Conservation (phyloP, 2,888 invertebrate species). For the Ochlodes sylvanus region DNA sequence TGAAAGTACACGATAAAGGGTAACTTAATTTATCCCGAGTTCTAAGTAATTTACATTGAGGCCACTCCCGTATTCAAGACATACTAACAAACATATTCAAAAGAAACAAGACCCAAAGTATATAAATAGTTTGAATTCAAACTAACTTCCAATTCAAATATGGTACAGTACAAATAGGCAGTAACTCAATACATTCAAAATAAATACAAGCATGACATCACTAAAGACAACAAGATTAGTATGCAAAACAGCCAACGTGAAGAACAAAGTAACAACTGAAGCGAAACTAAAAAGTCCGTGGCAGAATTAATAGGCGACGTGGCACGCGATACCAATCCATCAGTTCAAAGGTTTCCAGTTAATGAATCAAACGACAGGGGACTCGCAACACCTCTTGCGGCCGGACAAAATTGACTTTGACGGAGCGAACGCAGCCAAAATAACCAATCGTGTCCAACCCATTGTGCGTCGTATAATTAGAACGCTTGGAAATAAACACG, state of each 20-base stretch:
- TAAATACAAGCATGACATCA: conserved; percentile 31
- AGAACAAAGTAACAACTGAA: conserved; percentile 47
- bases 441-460: conserved; percentile 82
- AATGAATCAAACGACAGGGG: conserved; percentile 82
- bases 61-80: conserved; percentile 19
- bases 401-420: conserved; percentile 80
- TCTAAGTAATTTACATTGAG: conserved; percentile 24
- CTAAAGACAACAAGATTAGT: conserved; percentile 31
- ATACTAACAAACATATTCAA: conserved; percentile 1
- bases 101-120: not conserved
- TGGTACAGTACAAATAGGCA: not conserved
- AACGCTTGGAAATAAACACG: conserved; percentile 81
- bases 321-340: conserved; percentile 68
- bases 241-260: conserved; percentile 27
- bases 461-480: conserved; percentile 83
- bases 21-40: conserved; percentile 27
- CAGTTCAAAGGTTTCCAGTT: conserved; percentile 77
- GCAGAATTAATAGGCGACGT: conserved; percentile 66
- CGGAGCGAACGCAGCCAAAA: conserved; percentile 76
- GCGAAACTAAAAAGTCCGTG: conserved; percentile 57
- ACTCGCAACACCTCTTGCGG: conserved; percentile 80
- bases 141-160: conserved; percentile 9
- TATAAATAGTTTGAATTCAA: not conserved
- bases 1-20: conserved; percentile 27
- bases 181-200: conserved; percentile 16